A percentile compares a stretch with the other conserved stretches of the same genome.
phyloP scores from a whole-genome alignment of 2,888 invertebrate species.

The Calliphora vomitoria region DNA sequence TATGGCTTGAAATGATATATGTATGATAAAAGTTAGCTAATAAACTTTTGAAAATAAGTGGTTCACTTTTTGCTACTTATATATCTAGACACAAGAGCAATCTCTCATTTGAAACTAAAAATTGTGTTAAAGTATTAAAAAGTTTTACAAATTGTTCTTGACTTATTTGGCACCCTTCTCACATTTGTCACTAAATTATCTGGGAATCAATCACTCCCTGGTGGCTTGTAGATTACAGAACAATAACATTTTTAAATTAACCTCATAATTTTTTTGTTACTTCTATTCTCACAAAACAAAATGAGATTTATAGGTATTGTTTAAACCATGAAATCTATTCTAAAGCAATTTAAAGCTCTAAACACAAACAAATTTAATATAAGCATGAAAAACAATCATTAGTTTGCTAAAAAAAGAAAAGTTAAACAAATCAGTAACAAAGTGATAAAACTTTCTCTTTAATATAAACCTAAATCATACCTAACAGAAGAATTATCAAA shows the following conservation, averaged over 20 bases:
- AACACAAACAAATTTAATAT: neutral
- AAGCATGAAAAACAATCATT: neutral
- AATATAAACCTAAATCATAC: neutral
- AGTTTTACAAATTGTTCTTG: neutral
- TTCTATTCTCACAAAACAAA: neutral
- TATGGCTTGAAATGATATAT: too few species aligned
- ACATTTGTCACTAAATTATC: neutral
- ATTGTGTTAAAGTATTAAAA: neutral
- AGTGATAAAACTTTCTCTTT: conserved; percentile 26
- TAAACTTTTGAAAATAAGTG: too few species aligned
- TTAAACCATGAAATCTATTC: neutral
- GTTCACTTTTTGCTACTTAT: too few species aligned
- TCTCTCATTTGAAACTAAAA: neutral
- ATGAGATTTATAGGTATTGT: neutral
- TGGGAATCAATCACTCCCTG: neutral
- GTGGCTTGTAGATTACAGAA: neutral
- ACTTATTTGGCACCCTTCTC: neutral
- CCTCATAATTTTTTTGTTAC: neutral
- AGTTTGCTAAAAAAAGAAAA: neutral
- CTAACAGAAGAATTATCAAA: conserved; percentile 10
- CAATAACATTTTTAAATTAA: neutral
- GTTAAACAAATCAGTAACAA: neutral
- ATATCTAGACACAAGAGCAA: too few species aligned
- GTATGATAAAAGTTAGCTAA: too few species aligned
- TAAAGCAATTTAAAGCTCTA: neutral